phyloP scores from a whole-genome alignment of 37 sponge, comb jelly and placozoan species.

The Oopsacas minuta region DNA sequence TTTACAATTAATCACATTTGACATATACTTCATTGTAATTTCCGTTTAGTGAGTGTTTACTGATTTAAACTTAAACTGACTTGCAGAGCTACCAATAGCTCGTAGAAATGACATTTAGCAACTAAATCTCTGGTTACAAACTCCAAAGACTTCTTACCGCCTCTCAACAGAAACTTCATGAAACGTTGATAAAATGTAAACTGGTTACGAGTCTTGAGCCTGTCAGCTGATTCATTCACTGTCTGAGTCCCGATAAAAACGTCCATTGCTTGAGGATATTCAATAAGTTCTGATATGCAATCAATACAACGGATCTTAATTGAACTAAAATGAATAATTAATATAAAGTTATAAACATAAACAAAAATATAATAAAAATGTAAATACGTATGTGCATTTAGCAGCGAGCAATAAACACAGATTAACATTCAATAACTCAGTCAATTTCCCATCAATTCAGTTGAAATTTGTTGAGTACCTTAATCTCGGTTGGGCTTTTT shows the following conservation, averaged over 20 bases:
- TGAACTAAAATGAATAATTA: neutral
- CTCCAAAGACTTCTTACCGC: neutral
- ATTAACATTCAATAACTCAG: too few relatives aligned
- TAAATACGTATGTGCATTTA: too few relatives aligned
- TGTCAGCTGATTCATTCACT: neutral
- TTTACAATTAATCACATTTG: neutral
- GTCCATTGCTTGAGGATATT: slow-evolving; percentile 8
- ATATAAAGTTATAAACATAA: too few relatives aligned
- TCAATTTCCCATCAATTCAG: too few relatives aligned
- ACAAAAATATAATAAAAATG: too few relatives aligned
- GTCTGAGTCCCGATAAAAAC: neutral
- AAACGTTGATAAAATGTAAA: neutral
- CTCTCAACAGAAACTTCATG: neutral
- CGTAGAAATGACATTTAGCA: neutral
- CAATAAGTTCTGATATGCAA: neutral
- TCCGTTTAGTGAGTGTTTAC: too few relatives aligned
- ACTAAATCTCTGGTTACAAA: neutral
- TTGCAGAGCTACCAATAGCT: neutral
- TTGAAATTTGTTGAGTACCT: too few relatives aligned
- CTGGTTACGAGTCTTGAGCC: neutral
- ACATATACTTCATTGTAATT: neutral
- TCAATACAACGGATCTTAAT: neutral
- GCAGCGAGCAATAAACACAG: too few relatives aligned
- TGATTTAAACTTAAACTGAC: neutral
- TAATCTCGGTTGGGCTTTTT: too few relatives aligned